Evolutionary conservation across 2,797 vertebrate genomes (phyloP), one percentile per base, ranked within the genome.

Genomic region (Hybognathus amarus): DNA sequence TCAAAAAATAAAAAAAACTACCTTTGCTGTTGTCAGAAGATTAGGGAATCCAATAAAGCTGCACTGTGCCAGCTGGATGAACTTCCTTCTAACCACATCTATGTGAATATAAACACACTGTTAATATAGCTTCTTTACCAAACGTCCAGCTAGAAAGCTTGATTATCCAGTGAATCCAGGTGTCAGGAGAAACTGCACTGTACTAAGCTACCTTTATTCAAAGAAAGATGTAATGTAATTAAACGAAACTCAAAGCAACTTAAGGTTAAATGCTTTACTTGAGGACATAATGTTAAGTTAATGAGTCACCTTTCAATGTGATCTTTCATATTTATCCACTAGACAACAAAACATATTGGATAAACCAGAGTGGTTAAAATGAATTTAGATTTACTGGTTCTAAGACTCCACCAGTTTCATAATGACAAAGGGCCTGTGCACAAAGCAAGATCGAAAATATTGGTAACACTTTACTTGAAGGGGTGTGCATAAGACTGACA

Each of bases 31-130:
- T 92, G 91, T 95, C 27, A 89, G 11, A 13, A 98, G 93, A 80
- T 96, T 95, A 4, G 94, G 93, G 86, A 93, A 96, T 87, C 93
- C 94, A n/a, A 2, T 12, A 59, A 97, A 97, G 91, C 93, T 92
- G n/a, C 0, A 87, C 0, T 85, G 56, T 9, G 93, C 90, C 24
- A 95, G 36, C 13, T 92, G 79, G 22, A 90, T 4, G 83, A 97
- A 96, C 77, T 79, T 80, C 3, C 86, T 90, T 84, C 88, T 93
- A 9, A 96, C 87, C n/a, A 93, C 61, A 84, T 91, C 97, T 45
- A 45, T 98, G 87, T 83, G 15, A 24, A 40, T 52, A 74, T 59
- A 78, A 79, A 20, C 40, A 52, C 0, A 20, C 42, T 45, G 20
- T 47, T 33, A 74, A 18, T 18, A 56, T 54, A 30, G 5, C 20